Evolutionary conservation across 2,797 vertebrate genomes (phyloP), one percentile per base, ranked within the genome.

Genomic region (Pyrocephalus nanus): DNA sequence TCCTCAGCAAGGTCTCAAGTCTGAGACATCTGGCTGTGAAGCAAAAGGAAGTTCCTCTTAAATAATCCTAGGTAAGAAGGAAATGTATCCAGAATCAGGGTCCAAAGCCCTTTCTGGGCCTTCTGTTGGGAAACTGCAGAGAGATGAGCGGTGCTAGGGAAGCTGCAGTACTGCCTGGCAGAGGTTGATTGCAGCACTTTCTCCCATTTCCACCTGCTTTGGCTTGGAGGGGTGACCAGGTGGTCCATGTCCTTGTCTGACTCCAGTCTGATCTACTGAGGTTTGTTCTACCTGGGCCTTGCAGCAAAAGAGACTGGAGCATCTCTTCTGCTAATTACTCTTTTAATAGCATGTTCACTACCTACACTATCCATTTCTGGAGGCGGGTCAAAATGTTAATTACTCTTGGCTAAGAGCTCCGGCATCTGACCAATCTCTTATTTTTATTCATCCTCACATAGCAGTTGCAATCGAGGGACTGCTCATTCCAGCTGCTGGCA

Each of bases 81-180:
- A 50, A 50, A 50, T 50, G 26, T 14, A 26, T 50, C 48, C 48
- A 50, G 25, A 50, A 50, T 50, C 48, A 15, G 47, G 23, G 47
- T 48, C 47, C 25, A 48, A 48, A 48, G 25, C 47, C 23, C 23
- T 48, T 48, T 48, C 47, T 48, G 13, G 23, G 4, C 47, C 47
- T 25, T 48, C 25, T 26, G 25, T 26, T 50, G 48, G 25, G 25
- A 50, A 50, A 50, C 48, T 50, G 14, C 48, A 15, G 48, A 50
- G 48, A 50, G 12, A 47, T 1, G 2, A 18, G 11, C 38, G 57
- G 50, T 0, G 0, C 34, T 11, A 86, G 53, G 21, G 12, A 10
- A 42, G 7, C 10, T 3, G 2, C 17, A 58, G 32, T 4, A 4
- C 22, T 57, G 19, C 26, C 72, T 22, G 22, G 22, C 17, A 42